A percentile compares a stretch with the other conserved stretches of the same genome.
phyloP scores from a whole-genome alignment of 2,888 invertebrate genomes.

The Sinotaia quadrata region DNA sequence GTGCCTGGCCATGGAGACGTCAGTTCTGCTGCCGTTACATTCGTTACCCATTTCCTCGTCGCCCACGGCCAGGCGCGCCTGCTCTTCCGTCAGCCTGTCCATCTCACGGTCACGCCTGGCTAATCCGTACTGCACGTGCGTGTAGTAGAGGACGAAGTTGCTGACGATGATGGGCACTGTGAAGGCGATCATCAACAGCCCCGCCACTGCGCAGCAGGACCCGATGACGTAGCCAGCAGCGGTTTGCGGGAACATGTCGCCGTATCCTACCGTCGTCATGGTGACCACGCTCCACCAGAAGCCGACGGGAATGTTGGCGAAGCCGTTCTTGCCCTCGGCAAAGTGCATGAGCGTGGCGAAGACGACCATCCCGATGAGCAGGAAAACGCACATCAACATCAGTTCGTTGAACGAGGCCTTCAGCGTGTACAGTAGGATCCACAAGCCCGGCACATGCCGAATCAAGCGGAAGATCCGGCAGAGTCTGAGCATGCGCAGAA shows the following conservation, averaged over 20 bases:
- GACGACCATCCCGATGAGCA: slow-evolving; percentile 69
- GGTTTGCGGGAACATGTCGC: slow-evolving; percentile 65
- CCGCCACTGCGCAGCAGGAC: slow-evolving; percentile 65
- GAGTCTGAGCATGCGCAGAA: slow-evolving; percentile 63
- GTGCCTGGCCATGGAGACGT: slow-evolving; percentile 3
- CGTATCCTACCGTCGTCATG: slow-evolving; percentile 70
- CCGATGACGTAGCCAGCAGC: slow-evolving; percentile 65
- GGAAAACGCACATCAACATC: slow-evolving; percentile 66
- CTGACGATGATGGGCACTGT: slow-evolving; percentile 70
- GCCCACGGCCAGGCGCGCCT: slow-evolving; percentile 15
- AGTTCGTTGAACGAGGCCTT: slow-evolving; percentile 69
- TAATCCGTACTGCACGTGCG: slow-evolving; percentile 66
- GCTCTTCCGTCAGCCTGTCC: slow-evolving; percentile 32
- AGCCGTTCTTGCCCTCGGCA: slow-evolving; percentile 60
- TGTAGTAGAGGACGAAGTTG: slow-evolving; percentile 69
- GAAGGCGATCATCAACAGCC: slow-evolving; percentile 67
- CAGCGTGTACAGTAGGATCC: slow-evolving; percentile 67
- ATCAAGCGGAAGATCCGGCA: slow-evolving; percentile 67
- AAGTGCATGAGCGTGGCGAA: slow-evolving; percentile 69
- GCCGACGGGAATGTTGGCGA: slow-evolving; percentile 67
- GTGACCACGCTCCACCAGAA: slow-evolving; percentile 71
- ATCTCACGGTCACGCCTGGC: slow-evolving; percentile 40
- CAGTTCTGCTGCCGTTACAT: background rate
- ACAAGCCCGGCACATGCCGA: slow-evolving; percentile 66
- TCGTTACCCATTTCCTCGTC: slow-evolving; percentile 5